Evolutionary conservation across 2,113 vertebrate genomes (phyloP).

Genomic region (zebrafish (Danio rerio)): DNA sequence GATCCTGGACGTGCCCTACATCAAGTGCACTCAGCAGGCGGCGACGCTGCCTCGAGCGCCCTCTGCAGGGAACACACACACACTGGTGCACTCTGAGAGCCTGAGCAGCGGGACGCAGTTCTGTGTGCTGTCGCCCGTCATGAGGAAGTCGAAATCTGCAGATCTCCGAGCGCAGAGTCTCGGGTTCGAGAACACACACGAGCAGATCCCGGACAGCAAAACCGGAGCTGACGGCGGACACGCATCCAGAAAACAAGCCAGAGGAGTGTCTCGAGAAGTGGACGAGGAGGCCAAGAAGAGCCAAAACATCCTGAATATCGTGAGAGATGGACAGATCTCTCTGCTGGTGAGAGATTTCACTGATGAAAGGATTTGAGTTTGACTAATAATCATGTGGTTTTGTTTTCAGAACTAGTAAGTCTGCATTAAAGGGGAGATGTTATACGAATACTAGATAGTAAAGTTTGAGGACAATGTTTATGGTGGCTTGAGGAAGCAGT

Average conservation of each 20-base stretch:
- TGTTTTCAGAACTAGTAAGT: too few species aligned
- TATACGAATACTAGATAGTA: too few species aligned
- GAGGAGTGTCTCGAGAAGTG: slow-evolving; percentile 74
- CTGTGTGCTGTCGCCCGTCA: slow-evolving; percentile 88
- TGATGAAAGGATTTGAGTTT: too few species aligned
- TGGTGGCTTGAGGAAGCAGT: too few species aligned
- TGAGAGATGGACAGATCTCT: slow-evolving; percentile 95
- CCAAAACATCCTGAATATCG: slow-evolving; percentile 95
- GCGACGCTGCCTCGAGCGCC: slow-evolving; percentile 80
- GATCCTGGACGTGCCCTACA: slow-evolving; percentile 98
- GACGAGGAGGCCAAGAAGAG: slow-evolving; percentile 87
- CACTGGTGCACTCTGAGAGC: slow-evolving; percentile 77
- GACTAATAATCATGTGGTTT: too few species aligned
- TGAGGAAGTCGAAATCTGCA: slow-evolving; percentile 83
- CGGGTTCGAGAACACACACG: slow-evolving; percentile 73
- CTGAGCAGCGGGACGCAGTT: slow-evolving; percentile 75
- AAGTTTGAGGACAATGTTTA: too few species aligned
- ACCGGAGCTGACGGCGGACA: slow-evolving; percentile 76
- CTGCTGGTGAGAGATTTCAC: slow-evolving; percentile 83
- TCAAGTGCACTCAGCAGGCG: slow-evolving; percentile 92
- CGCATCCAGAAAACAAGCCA: slow-evolving; percentile 77
- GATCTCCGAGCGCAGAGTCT: slow-evolving; percentile 78
- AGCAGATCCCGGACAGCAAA: slow-evolving; percentile 81
- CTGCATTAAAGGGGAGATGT: too few species aligned
- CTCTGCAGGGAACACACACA: slow-evolving; percentile 74